Conservation (phyloP, 1,140 invertebrate species). For the Yoshiicerus persimilis region DNA sequence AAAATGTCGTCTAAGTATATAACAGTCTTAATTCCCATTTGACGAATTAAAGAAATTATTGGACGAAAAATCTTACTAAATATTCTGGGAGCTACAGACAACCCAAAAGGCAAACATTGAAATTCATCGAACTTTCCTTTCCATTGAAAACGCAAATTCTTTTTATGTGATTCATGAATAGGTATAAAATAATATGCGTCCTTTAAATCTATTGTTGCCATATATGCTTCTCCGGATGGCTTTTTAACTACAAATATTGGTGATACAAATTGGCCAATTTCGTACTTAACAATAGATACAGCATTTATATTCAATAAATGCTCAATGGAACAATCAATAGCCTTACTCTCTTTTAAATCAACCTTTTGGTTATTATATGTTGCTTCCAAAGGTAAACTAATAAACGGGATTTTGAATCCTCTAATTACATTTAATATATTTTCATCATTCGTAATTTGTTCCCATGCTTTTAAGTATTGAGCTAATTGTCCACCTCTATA, state of each 20-base stretch:
- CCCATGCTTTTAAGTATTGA: not conserved
- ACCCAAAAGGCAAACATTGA: conserved; percentile 19
- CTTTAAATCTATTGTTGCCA: not conserved
- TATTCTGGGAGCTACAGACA: not conserved
- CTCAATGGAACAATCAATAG: not conserved
- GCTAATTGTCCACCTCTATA: not conserved
- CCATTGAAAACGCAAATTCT: conserved; percentile 23
- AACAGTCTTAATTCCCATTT: not conserved
- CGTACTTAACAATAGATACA: not conserved
- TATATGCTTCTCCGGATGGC: not conserved
- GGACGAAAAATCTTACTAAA: conserved; percentile 26
- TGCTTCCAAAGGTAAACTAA: too few relatives aligned
- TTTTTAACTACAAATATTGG: not conserved
- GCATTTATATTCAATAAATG: not conserved
- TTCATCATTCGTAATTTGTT: not conserved
- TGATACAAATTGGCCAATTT: not conserved
- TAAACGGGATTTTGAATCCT: not conserved
- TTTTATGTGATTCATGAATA: not conserved
- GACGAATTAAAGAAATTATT: not conserved
- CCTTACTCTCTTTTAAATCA: not conserved
- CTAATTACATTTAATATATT: not conserved
- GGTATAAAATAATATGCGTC: not conserved
- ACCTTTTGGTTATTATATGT: not conserved
- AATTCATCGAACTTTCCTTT: not conserved
- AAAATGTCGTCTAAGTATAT: not conserved